Evolutionary conservation across 2,888 invertebrate genomes (phyloP), one percentile per base, ranked within the genome.

Genomic region (Acanthopleura granulata): DNA sequence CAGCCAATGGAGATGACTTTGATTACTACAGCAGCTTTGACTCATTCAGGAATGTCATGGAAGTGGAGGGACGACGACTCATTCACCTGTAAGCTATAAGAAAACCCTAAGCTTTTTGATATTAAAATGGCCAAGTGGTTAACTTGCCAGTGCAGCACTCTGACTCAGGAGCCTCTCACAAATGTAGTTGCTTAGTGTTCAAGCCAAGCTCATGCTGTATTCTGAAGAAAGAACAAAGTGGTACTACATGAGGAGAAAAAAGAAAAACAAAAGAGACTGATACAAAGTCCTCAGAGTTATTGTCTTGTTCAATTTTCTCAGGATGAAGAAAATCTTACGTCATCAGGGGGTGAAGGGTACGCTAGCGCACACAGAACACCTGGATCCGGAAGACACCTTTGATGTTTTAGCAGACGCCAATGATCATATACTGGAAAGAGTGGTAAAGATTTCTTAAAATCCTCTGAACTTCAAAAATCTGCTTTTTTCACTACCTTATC

Each of bases 321-420:
- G 88, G 51, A 82, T 88, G 27, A 87, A 89, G 77, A 77, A 78
- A 50, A 78, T 89, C 18, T 75, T 89, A 75, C 82, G 84, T 3
- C 84, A 87, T 73, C 87, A 87, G 75, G 86, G 84, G 79, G 84
- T 87, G 27, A 88, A 86, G 76, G 85, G 87, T 3, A 87, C 83
- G 62, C 73, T 89, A 18, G 78, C 81, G 1, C 79, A 79, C 0
- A 76, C 77, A 14, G 81, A 83, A 62, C 80, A 82, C 0, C 75
- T 81, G 11, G 88, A 89, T 50, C 77, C 88, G 40, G 90, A 90
- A 51, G 90, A 90, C 75, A 86, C 94, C 87, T 93, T 94, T 83
- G 97, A 97, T 78, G 92, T 95, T 83, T 87, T 97, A 16, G 92
- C 94, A 40, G 96, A 97, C 84, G 93, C 94, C 18, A 97, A 96